A percentile compares a stretch with the other conserved stretches of the same genome.
Conservation (phyloP, 2,888 invertebrate species). For the Pheosia gnoma region DNA sequence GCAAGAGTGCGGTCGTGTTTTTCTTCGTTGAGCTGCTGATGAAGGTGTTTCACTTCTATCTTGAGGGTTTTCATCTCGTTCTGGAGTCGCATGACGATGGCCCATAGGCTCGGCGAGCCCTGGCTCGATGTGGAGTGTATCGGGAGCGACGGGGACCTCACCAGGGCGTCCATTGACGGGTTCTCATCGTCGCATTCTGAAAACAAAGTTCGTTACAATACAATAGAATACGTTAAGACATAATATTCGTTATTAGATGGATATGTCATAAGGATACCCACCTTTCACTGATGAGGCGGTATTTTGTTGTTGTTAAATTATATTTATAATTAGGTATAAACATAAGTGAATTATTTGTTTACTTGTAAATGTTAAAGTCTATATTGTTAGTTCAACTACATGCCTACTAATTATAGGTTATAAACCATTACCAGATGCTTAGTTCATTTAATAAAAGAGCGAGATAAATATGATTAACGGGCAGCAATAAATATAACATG, state of each 20-base stretch:
- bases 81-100: constrained; percentile 90
- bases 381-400: constrained; percentile 2
- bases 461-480: neutral
- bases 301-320: constrained; percentile 1
- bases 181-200: constrained; percentile 80
- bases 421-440: neutral
- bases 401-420: neutral
- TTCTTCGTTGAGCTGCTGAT: constrained; percentile 87
- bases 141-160: constrained; percentile 77
- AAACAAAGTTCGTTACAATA: constrained; percentile 55
- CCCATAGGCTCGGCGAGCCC: constrained; percentile 87
- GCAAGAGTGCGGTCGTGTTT: constrained; percentile 80
- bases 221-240: constrained; percentile 35
- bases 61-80: constrained; percentile 88
- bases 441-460: neutral
- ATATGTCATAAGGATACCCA: constrained; percentile 46
- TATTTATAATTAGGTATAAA: neutral
- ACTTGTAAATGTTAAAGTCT: neutral
- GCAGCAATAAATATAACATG: constrained; percentile 24
- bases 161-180: constrained; percentile 70
- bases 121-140: constrained; percentile 66
- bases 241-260: constrained; percentile 20
- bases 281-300: constrained; percentile 33
- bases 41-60: constrained; percentile 83
- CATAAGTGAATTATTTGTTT: neutral